These are phyloP conservation scores for Gymnocephalus cernua DNA, from an alignment of 2,113 vertebrate species.

Conservation along the genomic window DNA sequence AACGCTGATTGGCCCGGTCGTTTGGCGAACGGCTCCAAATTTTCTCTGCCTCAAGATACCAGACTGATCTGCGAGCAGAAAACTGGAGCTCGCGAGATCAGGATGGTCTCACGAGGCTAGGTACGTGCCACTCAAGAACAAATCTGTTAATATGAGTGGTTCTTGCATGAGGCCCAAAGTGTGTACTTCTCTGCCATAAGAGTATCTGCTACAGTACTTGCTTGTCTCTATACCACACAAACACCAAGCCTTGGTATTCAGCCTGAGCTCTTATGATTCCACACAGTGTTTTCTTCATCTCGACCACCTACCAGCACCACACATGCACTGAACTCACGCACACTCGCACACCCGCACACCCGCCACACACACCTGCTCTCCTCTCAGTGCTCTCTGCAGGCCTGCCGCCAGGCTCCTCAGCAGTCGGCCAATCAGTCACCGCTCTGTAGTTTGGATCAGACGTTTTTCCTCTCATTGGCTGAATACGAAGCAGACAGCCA, in stretches of 20 bases:
- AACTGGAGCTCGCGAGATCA: too few species aligned
- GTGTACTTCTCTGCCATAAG: neutral
- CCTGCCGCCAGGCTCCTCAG: slow-evolving; percentile 42
- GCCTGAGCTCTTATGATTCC: slow-evolving; percentile 15
- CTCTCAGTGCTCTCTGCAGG: slow-evolving; percentile 59
- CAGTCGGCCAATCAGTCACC: slow-evolving; percentile 67
- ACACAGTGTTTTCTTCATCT: slow-evolving; percentile 40
- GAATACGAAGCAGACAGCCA: slow-evolving; percentile 21
- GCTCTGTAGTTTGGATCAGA: slow-evolving; percentile 63
- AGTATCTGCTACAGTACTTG: neutral
- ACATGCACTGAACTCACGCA: slow-evolving; percentile 15
- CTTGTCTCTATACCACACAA: slow-evolving; percentile 3
- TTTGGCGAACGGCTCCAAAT: too few species aligned
- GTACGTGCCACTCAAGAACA: neutral
- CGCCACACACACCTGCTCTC: slow-evolving; percentile 63
- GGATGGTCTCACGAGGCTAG: too few species aligned
- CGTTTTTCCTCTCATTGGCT: slow-evolving; percentile 27
- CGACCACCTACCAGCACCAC: slow-evolving; percentile 51
- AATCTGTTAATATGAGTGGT: neutral
- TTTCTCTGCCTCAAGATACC: too few species aligned
- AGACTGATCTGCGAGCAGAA: too few species aligned
- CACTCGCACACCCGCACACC: slow-evolving; percentile 4
- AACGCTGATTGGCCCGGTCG: too few species aligned
- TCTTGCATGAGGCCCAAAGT: neutral
- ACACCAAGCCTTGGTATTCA: neutral